Evolutionary conservation across 92 coral and sea anemone genomes (phyloP).

Genomic region (Anthopleura xanthogrammica): DNA sequence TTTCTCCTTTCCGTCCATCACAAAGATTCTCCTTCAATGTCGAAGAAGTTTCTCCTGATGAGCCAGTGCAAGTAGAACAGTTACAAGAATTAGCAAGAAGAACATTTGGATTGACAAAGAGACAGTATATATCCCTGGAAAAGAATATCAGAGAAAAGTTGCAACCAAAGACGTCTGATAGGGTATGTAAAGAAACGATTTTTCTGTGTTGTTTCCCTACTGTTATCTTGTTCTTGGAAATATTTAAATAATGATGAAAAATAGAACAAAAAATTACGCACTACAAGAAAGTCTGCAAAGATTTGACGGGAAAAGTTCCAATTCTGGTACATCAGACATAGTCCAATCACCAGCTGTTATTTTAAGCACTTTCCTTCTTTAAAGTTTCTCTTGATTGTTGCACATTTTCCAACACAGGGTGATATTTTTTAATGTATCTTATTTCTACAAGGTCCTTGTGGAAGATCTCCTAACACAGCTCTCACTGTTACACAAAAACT

Average conservation of each 20-base stretch:
- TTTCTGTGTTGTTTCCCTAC: too few relatives aligned
- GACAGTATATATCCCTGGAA: conserved; percentile 35
- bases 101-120: conserved; percentile 60
- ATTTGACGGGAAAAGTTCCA: too few relatives aligned
- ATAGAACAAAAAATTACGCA: too few relatives aligned
- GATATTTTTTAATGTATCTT: neutral
- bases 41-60: conserved; percentile 50
- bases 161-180: conserved; percentile 30
- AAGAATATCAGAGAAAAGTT: conserved; percentile 23
- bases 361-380: neutral
- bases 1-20: conserved; percentile 7
- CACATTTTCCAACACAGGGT: neutral
- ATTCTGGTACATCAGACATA: too few relatives aligned
- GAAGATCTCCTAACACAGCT: conserved; percentile 68
- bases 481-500: conserved; percentile 62
- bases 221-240: too few relatives aligned
- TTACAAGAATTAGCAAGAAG: conserved; percentile 69
- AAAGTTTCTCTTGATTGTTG: neutral
- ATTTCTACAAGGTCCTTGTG: conserved; percentile 54
- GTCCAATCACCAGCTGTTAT: too few relatives aligned
- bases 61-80: conserved; percentile 52
- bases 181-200: conserved; percentile 3
- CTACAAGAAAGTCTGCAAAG: too few relatives aligned
- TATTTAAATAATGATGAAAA: too few relatives aligned
- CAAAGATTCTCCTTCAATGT: conserved; percentile 18